Base-by-base conservation (phyloP, 2,888 invertebrate genomes). In the Auanema sp. region DNA sequence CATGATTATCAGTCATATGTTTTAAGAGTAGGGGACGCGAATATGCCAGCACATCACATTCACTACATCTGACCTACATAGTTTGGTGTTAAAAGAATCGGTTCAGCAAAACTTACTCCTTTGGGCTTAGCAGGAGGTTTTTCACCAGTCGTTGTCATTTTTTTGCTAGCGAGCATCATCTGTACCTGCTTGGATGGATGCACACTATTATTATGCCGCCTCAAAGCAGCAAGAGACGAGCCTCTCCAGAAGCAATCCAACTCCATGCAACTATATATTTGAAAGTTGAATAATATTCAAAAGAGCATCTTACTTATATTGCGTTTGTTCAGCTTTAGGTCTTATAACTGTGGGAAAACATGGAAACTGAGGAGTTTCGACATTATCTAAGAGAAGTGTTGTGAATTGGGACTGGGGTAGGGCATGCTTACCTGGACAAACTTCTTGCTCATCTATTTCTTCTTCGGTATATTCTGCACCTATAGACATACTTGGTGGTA, bases 1-100 rank as follows among this genome's bases (percentile, higher is more conserved):
- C 71, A 40, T 74, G 74, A n/a, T 66, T 61, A 43, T 69, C 65
- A 40, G 58, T 62, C 74, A 74, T 74, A 55, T 74, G 74, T 25
- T 71, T 66, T 21, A 74, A 61, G 40, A 74, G 64, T 10, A 72
- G 60, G 10, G 71, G 71, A 14, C 74, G 63, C 12, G 74, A 74
- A 44, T 74, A 74, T 6, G 71, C 71, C 33, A 72, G 62, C 5
- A 70, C 67, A 23, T 70, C 74, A 60, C 74, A 74, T 53, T 74
- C 74, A 57, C 69, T 69, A 42, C 74, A 74, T 43, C 69, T 65
- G 40, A 73, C 69, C 66, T 66, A 47, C 47, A 21, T 43, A 47
- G 10, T 10, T 5, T 47, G 16, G 10, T 5, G 6, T 47, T 3
- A 21, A 16, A 10, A 47, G 10, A 47, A 10, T 5, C 21, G 47